Conservation (phyloP, 2,888 invertebrate genomes). For the Nyleta sp. region DNA sequence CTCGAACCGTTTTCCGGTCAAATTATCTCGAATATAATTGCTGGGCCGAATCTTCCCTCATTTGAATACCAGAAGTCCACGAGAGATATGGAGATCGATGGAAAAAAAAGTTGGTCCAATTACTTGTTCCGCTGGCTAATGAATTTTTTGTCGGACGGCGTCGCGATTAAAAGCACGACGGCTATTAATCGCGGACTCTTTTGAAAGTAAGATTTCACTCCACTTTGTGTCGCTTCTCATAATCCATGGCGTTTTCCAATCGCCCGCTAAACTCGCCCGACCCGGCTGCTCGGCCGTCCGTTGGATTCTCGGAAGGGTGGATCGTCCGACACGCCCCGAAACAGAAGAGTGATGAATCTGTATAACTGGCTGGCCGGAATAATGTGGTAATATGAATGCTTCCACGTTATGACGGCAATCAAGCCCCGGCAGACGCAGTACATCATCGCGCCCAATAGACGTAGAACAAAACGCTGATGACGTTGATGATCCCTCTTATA, state of each 20-base stretch:
- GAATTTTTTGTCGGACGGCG: constrained; percentile 28
- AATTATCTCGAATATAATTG: no score
- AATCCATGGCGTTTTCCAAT: constrained; percentile 59
- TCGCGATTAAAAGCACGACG: constrained; percentile 52
- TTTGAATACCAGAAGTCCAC: background rate
- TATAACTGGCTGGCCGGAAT: constrained; percentile 76
- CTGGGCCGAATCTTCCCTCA: no score
- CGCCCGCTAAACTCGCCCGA: constrained; percentile 45
- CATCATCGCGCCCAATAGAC: constrained; percentile 55
- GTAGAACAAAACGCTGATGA: constrained; percentile 36
- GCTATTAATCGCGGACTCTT: constrained; percentile 52
- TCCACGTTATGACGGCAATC: constrained; percentile 68
- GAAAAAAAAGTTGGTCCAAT: constrained; percentile 17
- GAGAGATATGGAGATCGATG: background rate
- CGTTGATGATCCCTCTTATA: constrained; percentile 22
- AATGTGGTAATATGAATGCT: constrained; percentile 70
- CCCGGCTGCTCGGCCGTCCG: constrained; percentile 43
- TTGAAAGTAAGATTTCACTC: constrained; percentile 60
- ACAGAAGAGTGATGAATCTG: constrained; percentile 73
- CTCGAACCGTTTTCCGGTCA: no score
- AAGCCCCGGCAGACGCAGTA: constrained; percentile 67
- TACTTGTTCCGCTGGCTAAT: constrained; percentile 35
- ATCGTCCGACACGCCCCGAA: constrained; percentile 69
- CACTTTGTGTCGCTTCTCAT: constrained; percentile 56
- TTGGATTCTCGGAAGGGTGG: constrained; percentile 62